phyloP scores from a whole-genome alignment of 1,140 invertebrate species.

The Reticulitermes speratus region DNA sequence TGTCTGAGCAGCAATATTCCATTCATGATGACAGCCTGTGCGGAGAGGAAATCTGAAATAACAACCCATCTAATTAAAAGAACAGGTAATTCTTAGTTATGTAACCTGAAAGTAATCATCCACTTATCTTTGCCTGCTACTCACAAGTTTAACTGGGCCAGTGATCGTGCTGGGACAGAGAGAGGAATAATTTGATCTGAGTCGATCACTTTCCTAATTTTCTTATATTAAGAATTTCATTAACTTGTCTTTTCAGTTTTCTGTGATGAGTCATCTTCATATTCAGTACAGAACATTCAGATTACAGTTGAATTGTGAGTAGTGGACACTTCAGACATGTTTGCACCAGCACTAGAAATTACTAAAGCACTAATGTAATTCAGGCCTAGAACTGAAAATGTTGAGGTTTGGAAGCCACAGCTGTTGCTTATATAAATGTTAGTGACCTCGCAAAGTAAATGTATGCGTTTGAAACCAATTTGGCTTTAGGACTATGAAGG shows the following conservation, averaged over 20 bases:
- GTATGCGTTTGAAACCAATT: no score
- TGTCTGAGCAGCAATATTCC: constrained; percentile 23
- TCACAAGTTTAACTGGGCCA: neutral
- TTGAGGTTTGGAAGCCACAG: neutral
- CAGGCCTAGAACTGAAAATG: neutral
- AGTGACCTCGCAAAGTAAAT: no score
- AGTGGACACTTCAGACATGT: neutral
- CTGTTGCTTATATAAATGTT: neutral
- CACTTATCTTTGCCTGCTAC: neutral
- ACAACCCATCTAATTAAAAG: constrained; percentile 22
- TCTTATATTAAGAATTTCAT: neutral
- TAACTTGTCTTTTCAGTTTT: neutral
- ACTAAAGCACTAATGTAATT: neutral
- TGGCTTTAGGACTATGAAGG: no score
- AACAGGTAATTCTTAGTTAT: constrained; percentile 16
- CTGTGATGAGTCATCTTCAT: neutral
- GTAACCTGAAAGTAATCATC: neutral
- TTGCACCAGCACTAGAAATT: neutral
- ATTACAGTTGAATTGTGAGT: neutral
- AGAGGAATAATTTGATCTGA: no score
- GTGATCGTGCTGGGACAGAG: neutral
- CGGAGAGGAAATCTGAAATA: constrained; percentile 25
- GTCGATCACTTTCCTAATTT: neutral
- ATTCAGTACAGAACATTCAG: neutral
- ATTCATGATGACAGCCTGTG: neutral